Evolutionary conservation across 2,797 vertebrate genomes (phyloP).

Genomic region (Triplophysa bombifrons): DNA sequence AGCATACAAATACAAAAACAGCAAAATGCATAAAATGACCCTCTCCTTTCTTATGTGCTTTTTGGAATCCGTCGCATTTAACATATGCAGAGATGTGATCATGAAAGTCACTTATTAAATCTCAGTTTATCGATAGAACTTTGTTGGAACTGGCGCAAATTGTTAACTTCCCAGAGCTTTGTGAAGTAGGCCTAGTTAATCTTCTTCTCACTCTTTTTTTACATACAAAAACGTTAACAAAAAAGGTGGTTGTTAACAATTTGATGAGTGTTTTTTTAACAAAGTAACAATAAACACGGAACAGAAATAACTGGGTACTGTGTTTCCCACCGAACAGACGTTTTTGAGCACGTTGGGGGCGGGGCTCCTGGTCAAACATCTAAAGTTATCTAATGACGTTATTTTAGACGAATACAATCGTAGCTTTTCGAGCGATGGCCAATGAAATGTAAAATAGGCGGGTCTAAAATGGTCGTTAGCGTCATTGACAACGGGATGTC

Average conservation of each 20-base stretch:
- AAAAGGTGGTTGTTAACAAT: no score
- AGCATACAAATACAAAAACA: not conserved
- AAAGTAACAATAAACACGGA: constrained; percentile 14
- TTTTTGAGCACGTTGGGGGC: constrained; percentile 17
- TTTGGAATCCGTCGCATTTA: not conserved
- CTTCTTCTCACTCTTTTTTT: no score
- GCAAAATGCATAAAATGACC: not conserved
- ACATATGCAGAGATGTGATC: no score
- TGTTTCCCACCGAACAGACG: constrained; percentile 1
- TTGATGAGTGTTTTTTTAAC: no score
- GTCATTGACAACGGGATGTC: constrained; percentile 55
- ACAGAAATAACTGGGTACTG: constrained; percentile 21
- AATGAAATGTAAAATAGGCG: not conserved
- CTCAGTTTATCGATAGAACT: no score
- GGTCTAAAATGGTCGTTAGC: constrained; percentile 18
- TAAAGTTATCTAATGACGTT: constrained; percentile 17
- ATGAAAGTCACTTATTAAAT: not conserved
- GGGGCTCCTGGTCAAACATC: not conserved
- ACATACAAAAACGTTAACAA: no score
- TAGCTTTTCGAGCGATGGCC: not conserved
- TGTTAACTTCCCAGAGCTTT: no score
- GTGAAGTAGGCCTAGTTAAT: no score
- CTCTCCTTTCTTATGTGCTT: not conserved
- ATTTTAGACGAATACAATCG: constrained; percentile 18
- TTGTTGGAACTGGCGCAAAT: no score